Base-by-base conservation (phyloP, 2,797 vertebrate genomes). In the Antennarius maculatus region DNA sequence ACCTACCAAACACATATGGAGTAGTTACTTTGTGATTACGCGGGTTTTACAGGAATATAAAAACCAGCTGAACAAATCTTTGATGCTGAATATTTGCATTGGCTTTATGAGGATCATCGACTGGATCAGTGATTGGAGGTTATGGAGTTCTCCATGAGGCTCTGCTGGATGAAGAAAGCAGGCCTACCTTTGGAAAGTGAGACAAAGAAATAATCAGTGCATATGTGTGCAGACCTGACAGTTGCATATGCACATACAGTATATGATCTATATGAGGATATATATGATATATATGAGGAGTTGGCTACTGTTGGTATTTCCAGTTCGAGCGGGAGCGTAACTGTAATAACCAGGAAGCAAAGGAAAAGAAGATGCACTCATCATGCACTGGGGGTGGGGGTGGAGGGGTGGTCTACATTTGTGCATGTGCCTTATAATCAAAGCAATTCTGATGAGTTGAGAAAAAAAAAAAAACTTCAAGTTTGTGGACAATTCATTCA, bases 291-390 rank as follows among this genome's bases (percentile, higher is more conserved):
- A 75, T 63, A 86, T 86, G 62, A 80, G 66, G 52, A 71, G 47
- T 66, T 80, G 54, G 13, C 66, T 82, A 73, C 74, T 69, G 73
- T 70, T 73, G 80, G 82, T 83, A 87, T 43, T 67, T 72, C 66
- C 64, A 67, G 66, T 89, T 64, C 77, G 74, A 82, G 77, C 54
- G 63, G 79, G 65, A 85, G 74, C 61, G 76, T 61, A 76, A 62
- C 69, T 76, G 74, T 85, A 89, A 87, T 79, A 80, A 86, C 81
- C 69, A 74, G 51, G 68, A 80, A 66, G 31, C 14, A 11, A 61
- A 52, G 59, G 61, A 71, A 28, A 47, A 76, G 52, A 66, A 64
- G 57, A 75, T 50, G 50, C 68, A 59, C 37, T 86, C 47, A 77
- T 85, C 55, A 64, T 53, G 58, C 23, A 18, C 13, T 28, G 3